Evolutionary conservation across 2,797 vertebrate species (phyloP).

Genomic region (Cirrhinus mrigala): DNA sequence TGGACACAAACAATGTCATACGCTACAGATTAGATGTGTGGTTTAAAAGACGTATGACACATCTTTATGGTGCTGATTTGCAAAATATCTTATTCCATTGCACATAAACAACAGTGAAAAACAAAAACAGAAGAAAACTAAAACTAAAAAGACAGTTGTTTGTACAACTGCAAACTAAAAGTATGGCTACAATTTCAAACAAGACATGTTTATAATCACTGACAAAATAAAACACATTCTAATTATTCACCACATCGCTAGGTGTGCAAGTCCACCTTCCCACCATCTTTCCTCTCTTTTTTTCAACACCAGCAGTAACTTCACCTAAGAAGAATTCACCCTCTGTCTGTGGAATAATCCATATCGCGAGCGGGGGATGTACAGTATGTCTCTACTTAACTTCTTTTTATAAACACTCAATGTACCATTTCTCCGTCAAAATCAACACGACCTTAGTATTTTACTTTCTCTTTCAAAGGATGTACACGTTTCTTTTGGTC

Average conservation of each 20-base stretch:
- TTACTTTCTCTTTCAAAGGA: not conserved
- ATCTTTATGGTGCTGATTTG: not conserved
- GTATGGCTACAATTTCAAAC: not conserved
- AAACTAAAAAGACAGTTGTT: not conserved
- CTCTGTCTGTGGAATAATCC: slow-evolving; percentile 67
- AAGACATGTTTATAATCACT: not conserved
- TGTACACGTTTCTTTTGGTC: not conserved
- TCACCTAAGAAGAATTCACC: slow-evolving; percentile 66
- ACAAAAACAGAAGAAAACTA: not conserved
- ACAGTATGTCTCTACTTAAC: not conserved
- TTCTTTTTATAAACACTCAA: not conserved
- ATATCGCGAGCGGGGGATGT: slow-evolving; percentile 60
- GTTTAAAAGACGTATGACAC: not conserved
- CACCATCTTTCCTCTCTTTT: slow-evolving; percentile 57
- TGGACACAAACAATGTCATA: not conserved
- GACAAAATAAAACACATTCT: not conserved
- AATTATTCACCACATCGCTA: not conserved
- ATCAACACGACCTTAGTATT: not conserved
- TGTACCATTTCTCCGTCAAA: not conserved
- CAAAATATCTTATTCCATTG: not conserved
- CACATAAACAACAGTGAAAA: not conserved
- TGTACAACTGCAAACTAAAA: not conserved
- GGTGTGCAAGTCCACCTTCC: slow-evolving; percentile 44
- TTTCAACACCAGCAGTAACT: slow-evolving; percentile 59
- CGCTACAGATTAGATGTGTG: slow-evolving; percentile 1